Conservation (phyloP, 2,888 invertebrate species). For the Scotopteryx bipunctaria region DNA sequence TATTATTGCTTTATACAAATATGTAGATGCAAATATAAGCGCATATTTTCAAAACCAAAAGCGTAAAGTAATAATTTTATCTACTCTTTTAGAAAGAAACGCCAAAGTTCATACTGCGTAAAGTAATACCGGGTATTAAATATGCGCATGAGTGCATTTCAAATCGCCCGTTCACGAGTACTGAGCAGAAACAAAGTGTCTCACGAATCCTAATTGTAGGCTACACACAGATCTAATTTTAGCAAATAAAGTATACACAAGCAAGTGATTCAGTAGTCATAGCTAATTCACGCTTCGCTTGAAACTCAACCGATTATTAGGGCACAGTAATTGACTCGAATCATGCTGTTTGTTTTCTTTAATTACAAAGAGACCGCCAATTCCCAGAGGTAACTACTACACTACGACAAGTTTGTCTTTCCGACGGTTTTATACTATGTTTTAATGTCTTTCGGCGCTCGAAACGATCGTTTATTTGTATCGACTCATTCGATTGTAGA, state of each 20-base stretch:
- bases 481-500: constrained; percentile 31
- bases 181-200: constrained; percentile 75
- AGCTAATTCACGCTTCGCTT: constrained; percentile 62
- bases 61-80: constrained; percentile 20
- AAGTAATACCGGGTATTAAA: constrained; percentile 57
- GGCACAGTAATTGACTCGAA: constrained; percentile 54
- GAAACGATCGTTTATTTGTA: constrained; percentile 33
- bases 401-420: constrained; percentile 39
- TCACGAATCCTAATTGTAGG: constrained; percentile 71
- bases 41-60: constrained; percentile 9
- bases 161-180: constrained; percentile 70
- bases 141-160: constrained; percentile 64
- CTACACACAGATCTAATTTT: constrained; percentile 54
- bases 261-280: constrained; percentile 56
- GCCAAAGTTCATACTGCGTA: constrained; percentile 55
- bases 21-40: neutral
- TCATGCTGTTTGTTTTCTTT: constrained; percentile 51
- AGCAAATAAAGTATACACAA: constrained; percentile 53
- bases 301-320: constrained; percentile 58
- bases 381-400: constrained; percentile 40
- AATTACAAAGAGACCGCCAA: constrained; percentile 50
- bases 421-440: constrained; percentile 29
- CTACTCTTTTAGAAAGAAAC: constrained; percentile 36
- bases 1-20: neutral
- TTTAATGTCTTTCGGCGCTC: constrained; percentile 27